Conservation (phyloP, 1,140 invertebrate species). For the Drosophila kurseongensis region DNA sequence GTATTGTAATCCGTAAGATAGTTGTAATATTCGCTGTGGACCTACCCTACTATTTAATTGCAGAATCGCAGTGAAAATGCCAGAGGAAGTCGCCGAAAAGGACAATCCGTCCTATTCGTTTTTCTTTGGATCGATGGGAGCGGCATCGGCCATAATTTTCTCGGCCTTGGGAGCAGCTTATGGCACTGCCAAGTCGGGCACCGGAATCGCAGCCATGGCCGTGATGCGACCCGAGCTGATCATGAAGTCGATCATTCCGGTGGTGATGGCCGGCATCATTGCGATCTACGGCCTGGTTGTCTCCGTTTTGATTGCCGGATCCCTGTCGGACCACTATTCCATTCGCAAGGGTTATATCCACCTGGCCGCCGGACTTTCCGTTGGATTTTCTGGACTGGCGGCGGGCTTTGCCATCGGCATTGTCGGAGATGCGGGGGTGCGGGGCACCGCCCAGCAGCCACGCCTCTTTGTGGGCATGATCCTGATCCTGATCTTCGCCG, state of each 20-base stretch:
- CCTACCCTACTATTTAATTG: not conserved
- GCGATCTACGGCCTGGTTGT: constrained; percentile 97
- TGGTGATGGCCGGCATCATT: constrained; percentile 77
- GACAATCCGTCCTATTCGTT: constrained; percentile 86
- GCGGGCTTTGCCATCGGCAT: constrained; percentile 97
- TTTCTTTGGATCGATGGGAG: constrained; percentile 99
- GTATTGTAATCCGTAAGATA: not conserved
- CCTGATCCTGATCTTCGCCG: constrained; percentile 97
- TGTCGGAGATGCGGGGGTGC: constrained; percentile 96
- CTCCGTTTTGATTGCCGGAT: constrained; percentile 94
- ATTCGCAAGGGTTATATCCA: constrained; percentile 93
- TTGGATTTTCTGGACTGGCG: constrained; percentile 95
- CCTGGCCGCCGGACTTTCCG: constrained; percentile 94
- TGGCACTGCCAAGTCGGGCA: constrained; percentile 70
- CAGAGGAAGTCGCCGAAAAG: not conserved
- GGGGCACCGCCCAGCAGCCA: constrained; percentile 97
- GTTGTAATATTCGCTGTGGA: no score
- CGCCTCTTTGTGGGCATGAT: constrained; percentile 98
- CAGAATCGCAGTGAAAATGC: constrained; percentile 11
- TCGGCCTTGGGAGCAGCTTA: constrained; percentile 83
- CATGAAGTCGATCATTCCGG: constrained; percentile 76
- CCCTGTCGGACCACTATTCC: constrained; percentile 86
- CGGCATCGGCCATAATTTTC: constrained; percentile 98
- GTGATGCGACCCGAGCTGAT: constrained; percentile 73
- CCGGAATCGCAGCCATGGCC: constrained; percentile 68